Base-by-base conservation (phyloP, 2,888 invertebrate species). In the Smittia sp. region DNA sequence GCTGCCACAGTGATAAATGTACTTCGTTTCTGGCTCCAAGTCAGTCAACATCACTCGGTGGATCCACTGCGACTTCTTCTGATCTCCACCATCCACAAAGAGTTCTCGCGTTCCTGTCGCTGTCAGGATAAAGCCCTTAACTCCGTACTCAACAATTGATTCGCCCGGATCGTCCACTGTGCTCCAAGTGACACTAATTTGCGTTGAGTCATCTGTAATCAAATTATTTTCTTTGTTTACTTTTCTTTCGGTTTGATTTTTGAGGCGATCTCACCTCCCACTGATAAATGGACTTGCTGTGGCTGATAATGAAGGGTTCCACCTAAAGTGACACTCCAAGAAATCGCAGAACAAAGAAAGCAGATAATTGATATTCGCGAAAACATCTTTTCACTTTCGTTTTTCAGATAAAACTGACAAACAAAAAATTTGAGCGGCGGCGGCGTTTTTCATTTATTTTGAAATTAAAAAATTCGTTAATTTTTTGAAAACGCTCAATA, bases 1-100 rank as follows among this genome's bases (percentile, higher is more conserved):
- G 75, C 93, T 92, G 13, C 94, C 94, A 77, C 89, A 91, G 78
- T 92, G 92, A 81, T 94, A 94, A 86, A 89, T 81, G 79, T 93
- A 93, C 78, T 81, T 87, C 54, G 86, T 87, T 74, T 86, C 82
- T 11, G 88, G 88, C 62, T 84, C 82, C 27, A 93, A 83, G 78
- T 89, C 80, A 6, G 79, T 80, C 73, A 96, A 77, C 0, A 80
- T 79, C 0, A 92, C 94, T 79, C 88, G 86, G 80, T 96, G 95
- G 75, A 95, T 91, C 81, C 88, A 94, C 80, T 93, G 91, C 0
- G 83, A 80, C 25, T 87, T 85, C 73, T 85, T 85, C 75, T 84
- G 80, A 0, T 79, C 75, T 0, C 94, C 94, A 4, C 92, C 93
- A 80, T 94, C 94, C 0, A 87, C 84, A 81, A 95, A 95, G 41